phyloP scores from a whole-genome alignment of 2,888 invertebrate species.

The Xanthostigma xanthostigma region DNA sequence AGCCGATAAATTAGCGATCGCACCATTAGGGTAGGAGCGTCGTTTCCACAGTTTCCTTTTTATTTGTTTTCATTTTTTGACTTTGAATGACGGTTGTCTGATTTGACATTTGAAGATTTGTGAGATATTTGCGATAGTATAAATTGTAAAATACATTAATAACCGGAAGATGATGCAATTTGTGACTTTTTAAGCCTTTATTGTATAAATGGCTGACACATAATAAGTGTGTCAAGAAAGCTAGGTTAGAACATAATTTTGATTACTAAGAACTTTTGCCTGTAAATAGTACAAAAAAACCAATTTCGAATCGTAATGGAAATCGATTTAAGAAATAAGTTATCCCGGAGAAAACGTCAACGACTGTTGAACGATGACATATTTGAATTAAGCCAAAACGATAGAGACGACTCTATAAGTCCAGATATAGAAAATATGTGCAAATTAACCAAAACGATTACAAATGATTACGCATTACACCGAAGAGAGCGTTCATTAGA shows the following conservation, averaged over 20 bases:
- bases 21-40: too few species aligned
- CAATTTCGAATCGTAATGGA: background rate
- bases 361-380: constrained; percentile 32
- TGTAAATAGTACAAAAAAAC: background rate
- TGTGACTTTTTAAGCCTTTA: too few species aligned
- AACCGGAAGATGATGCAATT: too few species aligned
- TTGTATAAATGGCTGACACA: background rate
- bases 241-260: background rate
- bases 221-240: constrained; percentile 2
- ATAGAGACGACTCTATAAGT: constrained; percentile 27
- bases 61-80: too few species aligned
- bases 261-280: background rate
- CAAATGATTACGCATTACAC: too few species aligned
- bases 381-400: constrained; percentile 36
- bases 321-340: constrained; percentile 1
- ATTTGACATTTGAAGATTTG: too few species aligned
- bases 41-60: too few species aligned
- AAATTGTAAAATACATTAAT: too few species aligned
- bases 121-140: too few species aligned
- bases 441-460: constrained; percentile 27
- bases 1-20: too few species aligned
- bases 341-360: constrained; percentile 25
- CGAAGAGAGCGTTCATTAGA: constrained; percentile 5
- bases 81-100: too few species aligned
- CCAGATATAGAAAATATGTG: constrained; percentile 26